Evolutionary conservation across 2,797 vertebrate genomes (phyloP).

Genomic region (Onychomys torridus): DNA sequence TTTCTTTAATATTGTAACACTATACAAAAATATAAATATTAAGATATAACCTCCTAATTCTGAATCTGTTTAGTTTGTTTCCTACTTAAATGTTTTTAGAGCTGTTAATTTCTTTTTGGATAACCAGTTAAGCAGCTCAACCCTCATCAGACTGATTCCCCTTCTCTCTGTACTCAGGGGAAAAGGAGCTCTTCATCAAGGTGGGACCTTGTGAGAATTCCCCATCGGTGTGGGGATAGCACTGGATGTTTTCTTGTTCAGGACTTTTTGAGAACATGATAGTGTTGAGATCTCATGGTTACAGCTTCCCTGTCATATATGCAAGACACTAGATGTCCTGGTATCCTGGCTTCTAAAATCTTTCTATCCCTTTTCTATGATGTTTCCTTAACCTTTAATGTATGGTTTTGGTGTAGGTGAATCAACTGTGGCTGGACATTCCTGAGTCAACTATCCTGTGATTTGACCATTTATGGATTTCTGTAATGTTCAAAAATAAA

Average conservation of each 20-base stretch:
- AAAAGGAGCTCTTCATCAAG: neutral
- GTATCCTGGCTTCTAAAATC: neutral
- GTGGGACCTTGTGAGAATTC: neutral
- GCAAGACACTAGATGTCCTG: neutral
- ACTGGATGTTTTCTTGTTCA: neutral
- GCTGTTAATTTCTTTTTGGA: neutral
- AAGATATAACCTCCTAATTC: too few species aligned
- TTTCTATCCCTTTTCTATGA: neutral
- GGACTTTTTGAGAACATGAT: neutral
- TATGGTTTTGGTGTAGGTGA: neutral
- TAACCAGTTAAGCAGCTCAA: neutral
- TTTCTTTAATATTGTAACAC: neutral
- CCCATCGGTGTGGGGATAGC: neutral
- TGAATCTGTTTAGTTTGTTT: neutral
- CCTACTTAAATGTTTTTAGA: neutral
- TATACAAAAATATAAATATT: too few species aligned
- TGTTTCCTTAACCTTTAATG: neutral
- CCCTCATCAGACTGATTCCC: neutral
- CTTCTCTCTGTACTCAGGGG: neutral
- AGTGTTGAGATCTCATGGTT: neutral
- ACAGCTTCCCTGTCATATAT: neutral
- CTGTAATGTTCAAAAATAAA: neutral
- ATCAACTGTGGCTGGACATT: neutral
- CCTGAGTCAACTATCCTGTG: neutral
- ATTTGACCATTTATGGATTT: neutral